Evolutionary conservation across 64 coral and sea anemone genomes (phyloP), one percentile per base, ranked within the genome.

Genomic region (Astreopora myriophthalma): DNA sequence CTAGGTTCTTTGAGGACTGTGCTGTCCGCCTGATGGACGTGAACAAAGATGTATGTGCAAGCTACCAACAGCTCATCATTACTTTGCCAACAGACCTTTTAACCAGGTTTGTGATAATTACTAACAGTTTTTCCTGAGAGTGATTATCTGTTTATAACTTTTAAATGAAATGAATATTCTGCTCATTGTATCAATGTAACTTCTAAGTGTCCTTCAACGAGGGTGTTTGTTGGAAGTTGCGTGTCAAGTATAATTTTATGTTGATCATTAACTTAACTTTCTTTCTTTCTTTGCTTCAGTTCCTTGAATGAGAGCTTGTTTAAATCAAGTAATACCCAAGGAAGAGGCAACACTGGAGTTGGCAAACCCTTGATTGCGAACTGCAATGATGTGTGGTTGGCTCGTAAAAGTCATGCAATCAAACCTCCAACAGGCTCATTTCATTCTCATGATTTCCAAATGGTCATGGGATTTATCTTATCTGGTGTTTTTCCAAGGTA

Each of bases 381-480:
- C 34, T 97, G 95, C 86, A 91, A 76, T 68, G 97, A 95, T 76
- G 91, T 92, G 29, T 99, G 97, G 97, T 69, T 83, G 90, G 85
- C 91, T 33, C 89, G 91, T 63, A 99, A 99, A 67, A 90, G 90
- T 64, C 97, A 99, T 57, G 71, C 87, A 33, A 78, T 95, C 39
- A 99, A 93, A 69, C 94, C 87, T 34, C 94, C 96, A 10, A 90
- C 80, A 57, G 93, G 93, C 13, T 93, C 96, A n/a, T 98, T 98
- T 74, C 96, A 98, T 79, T 98, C 96, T 1, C 89, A 98, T 79
- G 95, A 98, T 76, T 98, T 98, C 65, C 96, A 95, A 88, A 94
- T 98, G 35, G 77, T 98, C 3, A 95, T 92, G 85, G 87, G 87
- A 48, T 95, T 98, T 46, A 95, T 98, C 34, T 68, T 94, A 20